Evolutionary conservation across 1,140 invertebrate species (phyloP), one percentile per base, ranked within the genome.

Genomic region (Drosophila burlai): DNA sequence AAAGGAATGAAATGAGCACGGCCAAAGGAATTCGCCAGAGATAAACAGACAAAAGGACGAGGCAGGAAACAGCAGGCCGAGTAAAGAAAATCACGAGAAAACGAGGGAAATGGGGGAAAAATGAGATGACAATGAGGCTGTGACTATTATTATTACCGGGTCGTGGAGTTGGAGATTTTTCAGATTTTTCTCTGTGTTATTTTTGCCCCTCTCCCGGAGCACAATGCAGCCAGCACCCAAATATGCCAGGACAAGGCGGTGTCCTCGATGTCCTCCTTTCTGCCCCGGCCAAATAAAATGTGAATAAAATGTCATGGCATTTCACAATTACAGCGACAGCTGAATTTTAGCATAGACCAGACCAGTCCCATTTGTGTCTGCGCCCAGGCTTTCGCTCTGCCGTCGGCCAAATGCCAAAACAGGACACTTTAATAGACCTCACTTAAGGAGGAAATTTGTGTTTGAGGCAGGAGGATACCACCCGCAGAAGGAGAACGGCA

Each of bases 271-370:
- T 24, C 58, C 64, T 38, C 31, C 43, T 40, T 57, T 18, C 49
- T 10, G 18, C 26, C 40, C 60, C 71, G 54, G 52, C 73, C 66
- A 82, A 73, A 81, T 84, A 74, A 90, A 90, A 89, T 63, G 78
- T 67, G 83, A 90, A 89, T 89, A 81, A 90, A 89, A 89, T 80
- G 67, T 67, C 85, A 71, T 52, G 61, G 79, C 75, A 85, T 89
- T 82, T 85, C 81, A 85, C 85, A 90, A 89, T 90, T 89, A 90
- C 78, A 73, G 74, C 78, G 85, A 89, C 78, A 79, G 73, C 80
- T 83, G 62, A 84, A 89, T 66, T 79, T 89, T 68, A 78, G 69
- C 84, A 72, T 83, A 89, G 83, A 87, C 52, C 52, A 57, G 36
- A 38, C 75, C 71, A 71, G 61, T 65, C 65, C 71, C 76, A 68